Evolutionary conservation across 2,113 vertebrate genomes (phyloP), one percentile per base, ranked within the genome.

Genomic region (Macaca nemestrina): DNA sequence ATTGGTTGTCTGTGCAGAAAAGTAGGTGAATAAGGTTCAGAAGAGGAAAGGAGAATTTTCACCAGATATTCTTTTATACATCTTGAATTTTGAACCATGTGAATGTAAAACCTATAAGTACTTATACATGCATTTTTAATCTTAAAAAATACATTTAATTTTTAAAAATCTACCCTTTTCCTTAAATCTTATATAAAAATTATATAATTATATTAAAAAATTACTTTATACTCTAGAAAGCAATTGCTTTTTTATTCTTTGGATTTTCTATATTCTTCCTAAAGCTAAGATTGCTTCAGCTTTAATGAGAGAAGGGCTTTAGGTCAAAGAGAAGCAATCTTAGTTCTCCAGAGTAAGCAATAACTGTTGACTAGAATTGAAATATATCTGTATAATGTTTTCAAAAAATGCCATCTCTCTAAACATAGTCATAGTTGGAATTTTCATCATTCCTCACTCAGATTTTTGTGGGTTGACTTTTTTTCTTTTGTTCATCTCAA

Each of bases 161-260:
- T 84, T 81, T 45, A 8, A 68, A 87, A 79, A 88, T 52, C 55
- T 80, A 48, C 2, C 2, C 23, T 79, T 88, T 18, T 16, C 22
- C 20, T 25, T 50, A 52, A 89, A 83, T 27, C 52, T 75, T 27
- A 11, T 25, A 22, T 43, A 83, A 79, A 76, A 55, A 45, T 35
- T 64, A 50, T 27, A 43, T 7, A 72, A 38, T 32, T 48, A 40
- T 38, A 38, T 64, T 45, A 22, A 18, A 72, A 78, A 61, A 61
- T 52, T 91, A 27, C 3, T 93, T 40, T 80, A 78, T 79, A 35
- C 55, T 91, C 67, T 64, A 64, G 32, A 64, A 32, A 95, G 11
- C 22, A 95, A 88, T 89, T 91, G 81, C 32, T 96, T 92, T 43
- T 68, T 92, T 70, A n/a, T 75, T 64, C 57, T 83, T 72, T 79